Percentiles rank a stretch among this genome's conserved stretches.
These are phyloP conservation scores for Bombus haemorrhoidalis DNA, from an alignment of 1,140 invertebrate species.

Conservation along the genomic window DNA sequence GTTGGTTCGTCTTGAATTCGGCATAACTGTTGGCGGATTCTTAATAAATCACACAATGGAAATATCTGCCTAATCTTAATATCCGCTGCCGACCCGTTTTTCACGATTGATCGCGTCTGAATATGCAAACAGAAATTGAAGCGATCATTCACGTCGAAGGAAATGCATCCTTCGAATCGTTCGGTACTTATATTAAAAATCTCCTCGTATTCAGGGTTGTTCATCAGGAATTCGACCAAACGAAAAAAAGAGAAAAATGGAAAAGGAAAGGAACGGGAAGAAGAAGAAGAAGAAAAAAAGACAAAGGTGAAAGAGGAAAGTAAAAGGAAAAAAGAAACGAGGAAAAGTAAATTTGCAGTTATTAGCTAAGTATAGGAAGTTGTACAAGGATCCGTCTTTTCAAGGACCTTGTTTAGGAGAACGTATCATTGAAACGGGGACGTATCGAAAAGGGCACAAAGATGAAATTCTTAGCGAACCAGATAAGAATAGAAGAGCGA, in stretches of 20 bases:
- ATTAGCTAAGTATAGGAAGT: slow-evolving; percentile 33
- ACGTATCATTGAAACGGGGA: slow-evolving; percentile 13
- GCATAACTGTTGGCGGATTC: slow-evolving; percentile 38
- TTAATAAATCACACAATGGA: slow-evolving; percentile 56
- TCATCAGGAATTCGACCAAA: slow-evolving; percentile 21
- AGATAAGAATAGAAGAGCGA: slow-evolving; percentile 65
- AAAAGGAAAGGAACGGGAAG: no score
- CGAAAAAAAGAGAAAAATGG: background rate
- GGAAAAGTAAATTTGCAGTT: slow-evolving; percentile 10
- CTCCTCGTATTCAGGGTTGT: slow-evolving; percentile 41
- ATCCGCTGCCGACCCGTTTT: slow-evolving; percentile 39
- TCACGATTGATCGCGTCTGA: slow-evolving; percentile 56
- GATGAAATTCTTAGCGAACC: slow-evolving; percentile 76
- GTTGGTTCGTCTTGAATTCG: background rate
- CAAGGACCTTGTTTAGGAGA: slow-evolving; percentile 34
- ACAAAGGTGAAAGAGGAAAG: background rate
- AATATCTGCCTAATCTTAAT: slow-evolving; percentile 46
- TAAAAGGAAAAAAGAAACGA: background rate
- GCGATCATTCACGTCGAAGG: slow-evolving; percentile 33
- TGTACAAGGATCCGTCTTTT: slow-evolving; percentile 37
- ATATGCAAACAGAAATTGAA: slow-evolving; percentile 60
- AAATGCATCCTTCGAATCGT: slow-evolving; percentile 43
- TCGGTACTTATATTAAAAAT: slow-evolving; percentile 58
- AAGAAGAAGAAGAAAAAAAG: background rate
- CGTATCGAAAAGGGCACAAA: slow-evolving; percentile 59